These are phyloP conservation scores for Trochalopteron elliotii DNA, from an alignment of 2,113 vertebrate species.

Conservation along the genomic window DNA sequence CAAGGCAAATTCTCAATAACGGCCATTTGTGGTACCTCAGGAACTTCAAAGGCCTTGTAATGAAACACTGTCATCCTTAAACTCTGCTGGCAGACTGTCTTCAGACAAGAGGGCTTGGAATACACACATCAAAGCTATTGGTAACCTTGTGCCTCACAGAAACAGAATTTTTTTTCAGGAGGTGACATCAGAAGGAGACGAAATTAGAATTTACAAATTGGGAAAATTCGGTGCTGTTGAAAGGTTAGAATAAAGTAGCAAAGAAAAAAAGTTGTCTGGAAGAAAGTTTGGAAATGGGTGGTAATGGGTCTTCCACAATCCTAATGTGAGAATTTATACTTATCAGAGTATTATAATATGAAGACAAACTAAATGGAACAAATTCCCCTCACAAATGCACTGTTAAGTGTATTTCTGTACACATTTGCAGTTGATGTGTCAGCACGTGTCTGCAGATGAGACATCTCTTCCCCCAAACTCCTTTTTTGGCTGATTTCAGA, in stretches of 20 bases:
- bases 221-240: not conserved
- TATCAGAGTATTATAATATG: not conserved
- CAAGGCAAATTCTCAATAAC: conserved; percentile 68
- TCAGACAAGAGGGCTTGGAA: not conserved
- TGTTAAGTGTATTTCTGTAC: not conserved
- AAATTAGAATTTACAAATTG: not conserved
- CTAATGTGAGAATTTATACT: not conserved
- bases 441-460: not conserved
- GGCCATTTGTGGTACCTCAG: conserved; percentile 55
- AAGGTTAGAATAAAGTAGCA: not conserved
- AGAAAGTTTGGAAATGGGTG: not conserved
- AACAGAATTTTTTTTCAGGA: not conserved
- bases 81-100: not conserved
- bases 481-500: not conserved
- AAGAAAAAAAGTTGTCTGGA: not conserved
- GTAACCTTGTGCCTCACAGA: not conserved
- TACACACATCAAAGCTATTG: conserved; percentile 18
- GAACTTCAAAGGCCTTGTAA: conserved; percentile 67
- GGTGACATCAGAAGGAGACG: not conserved
- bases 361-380: not conserved
- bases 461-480: not conserved
- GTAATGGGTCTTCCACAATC: not conserved
- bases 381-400: not conserved
- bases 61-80: conserved; percentile 33
- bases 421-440: not conserved